These are phyloP conservation scores for Eupithecia subumbrata DNA, from an alignment of 2,888 invertebrate genomes.

Conservation along the genomic window DNA sequence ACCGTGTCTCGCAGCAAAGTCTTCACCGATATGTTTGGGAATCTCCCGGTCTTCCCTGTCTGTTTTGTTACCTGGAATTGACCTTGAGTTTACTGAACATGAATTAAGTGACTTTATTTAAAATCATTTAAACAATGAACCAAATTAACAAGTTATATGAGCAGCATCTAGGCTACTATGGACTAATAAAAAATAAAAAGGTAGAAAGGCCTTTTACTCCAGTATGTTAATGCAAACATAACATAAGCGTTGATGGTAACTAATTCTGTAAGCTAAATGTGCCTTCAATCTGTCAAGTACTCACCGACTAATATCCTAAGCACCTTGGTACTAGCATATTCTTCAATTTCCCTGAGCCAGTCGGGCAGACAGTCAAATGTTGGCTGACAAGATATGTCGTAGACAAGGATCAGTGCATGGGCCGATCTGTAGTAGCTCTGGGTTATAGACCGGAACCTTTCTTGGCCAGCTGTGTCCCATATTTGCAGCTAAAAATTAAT, in stretches of 20 bases:
- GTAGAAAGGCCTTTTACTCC: no score
- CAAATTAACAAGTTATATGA: background rate
- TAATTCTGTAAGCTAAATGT: background rate
- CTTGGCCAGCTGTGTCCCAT: slow-evolving; percentile 99
- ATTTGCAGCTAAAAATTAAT: slow-evolving; percentile 92
- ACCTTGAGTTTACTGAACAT: background rate
- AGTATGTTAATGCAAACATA: background rate
- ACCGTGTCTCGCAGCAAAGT: slow-evolving; percentile 97
- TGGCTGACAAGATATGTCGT: slow-evolving; percentile 98
- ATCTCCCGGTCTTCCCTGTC: slow-evolving; percentile 98
- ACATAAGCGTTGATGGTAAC: background rate
- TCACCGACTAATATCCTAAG: slow-evolving; percentile 96
- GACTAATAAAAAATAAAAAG: background rate
- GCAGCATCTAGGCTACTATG: background rate
- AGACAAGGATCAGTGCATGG: slow-evolving; percentile 97
- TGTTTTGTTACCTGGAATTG: slow-evolving; percentile 93
- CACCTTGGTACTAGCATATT: slow-evolving; percentile 98
- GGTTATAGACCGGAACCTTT: slow-evolving; percentile 97
- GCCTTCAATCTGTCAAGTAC: slow-evolving; percentile 54
- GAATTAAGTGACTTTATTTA: no score
- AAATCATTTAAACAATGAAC: no score
- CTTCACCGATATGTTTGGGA: slow-evolving; percentile 96
- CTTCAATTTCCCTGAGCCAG: slow-evolving; percentile 98
- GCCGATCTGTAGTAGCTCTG: slow-evolving; percentile 99
- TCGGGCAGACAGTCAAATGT: slow-evolving; percentile 98